Evolutionary conservation across 2,888 invertebrate species (phyloP), one percentile per base, ranked within the genome.

Genomic region (Lasioglossum oenotherae): DNA sequence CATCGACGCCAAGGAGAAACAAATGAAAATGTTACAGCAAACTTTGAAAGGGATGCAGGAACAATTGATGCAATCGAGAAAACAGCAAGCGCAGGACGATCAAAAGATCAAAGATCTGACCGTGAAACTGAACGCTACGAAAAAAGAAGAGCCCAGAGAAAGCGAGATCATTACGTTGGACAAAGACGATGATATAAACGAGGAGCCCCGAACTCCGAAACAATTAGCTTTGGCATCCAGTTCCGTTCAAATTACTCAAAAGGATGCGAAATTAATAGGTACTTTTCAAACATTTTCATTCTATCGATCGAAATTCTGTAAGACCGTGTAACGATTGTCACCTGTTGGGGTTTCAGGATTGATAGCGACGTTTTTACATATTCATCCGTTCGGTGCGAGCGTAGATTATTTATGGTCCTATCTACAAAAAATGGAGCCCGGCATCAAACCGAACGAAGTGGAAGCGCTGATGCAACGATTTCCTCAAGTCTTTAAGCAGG

Each of bases 311-410:
- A 46, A 31, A 8, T 35, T 12, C 14, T 60, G 8, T 44, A 44
- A 44, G 41, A 74, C 23, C 46, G 14, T 23, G 41, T 19, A 53
- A 23, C 2, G 14, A 23, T 67, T 67, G 75, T 67, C 23, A 38
- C 38, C 19, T 10, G 10, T 38, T 38, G 64, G 79, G 57, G 31
- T 85, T 87, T 35, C 81, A 96, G 97, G 96, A 92, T 96, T 99
- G 82, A 97, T 98, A 92, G 98, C 99, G 6, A 98, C 98, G 12
- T 99, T 98, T 95, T 96, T 99, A 78, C 97, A 98, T 95, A 98
- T 99, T 64, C 99, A 99, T 95, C 99, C 99, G 0, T 98, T 98
- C 93, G 99, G 99, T 74, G 98, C 99, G 2, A 98, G 98, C 84
- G 96, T 98, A 3, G 98, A 98, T 94, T 98, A 98, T 95, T 97